phyloP scores from a whole-genome alignment of 2,888 invertebrate species.

The Nezara viridula region DNA sequence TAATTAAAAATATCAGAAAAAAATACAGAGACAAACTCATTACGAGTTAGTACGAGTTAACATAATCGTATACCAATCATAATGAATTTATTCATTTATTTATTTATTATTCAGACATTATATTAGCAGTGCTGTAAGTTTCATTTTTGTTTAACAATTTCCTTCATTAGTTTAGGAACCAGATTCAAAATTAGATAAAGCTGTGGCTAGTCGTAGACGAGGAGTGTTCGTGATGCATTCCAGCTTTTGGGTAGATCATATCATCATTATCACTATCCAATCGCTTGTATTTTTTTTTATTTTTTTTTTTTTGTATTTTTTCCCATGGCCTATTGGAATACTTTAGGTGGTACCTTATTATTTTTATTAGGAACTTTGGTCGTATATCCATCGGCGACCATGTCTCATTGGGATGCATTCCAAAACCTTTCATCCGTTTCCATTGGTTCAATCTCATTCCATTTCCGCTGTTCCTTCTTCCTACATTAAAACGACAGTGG shows the following conservation, averaged over 20 bases:
- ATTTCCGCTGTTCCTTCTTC: background rate
- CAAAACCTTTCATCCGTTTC: background rate
- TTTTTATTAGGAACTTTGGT: background rate
- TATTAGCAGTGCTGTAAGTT: too few relatives aligned
- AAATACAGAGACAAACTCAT: too few relatives aligned
- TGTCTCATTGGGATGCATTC: background rate
- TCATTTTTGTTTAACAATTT: background rate
- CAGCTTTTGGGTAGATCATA: background rate
- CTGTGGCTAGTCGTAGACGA: background rate
- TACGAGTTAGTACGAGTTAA: too few relatives aligned
- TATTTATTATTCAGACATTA: too few relatives aligned
- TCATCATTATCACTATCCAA: background rate
- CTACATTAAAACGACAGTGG: background rate
- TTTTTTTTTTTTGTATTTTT: background rate
- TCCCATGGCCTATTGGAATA: background rate
- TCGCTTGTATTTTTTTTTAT: background rate
- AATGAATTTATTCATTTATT: too few relatives aligned
- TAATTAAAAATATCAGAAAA: too few relatives aligned
- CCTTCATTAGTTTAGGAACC: background rate
- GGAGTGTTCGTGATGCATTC: slow-evolving; percentile 6
- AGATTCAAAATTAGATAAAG: background rate
- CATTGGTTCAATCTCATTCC: background rate
- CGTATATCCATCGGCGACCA: background rate
- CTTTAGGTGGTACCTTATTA: background rate
- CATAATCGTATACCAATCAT: too few relatives aligned